Percentiles rank a stretch among this genome's conserved stretches.
Evolutionary conservation across 1,140 invertebrate genomes (phyloP).

Genomic region (Holotrichia oblita): DNA sequence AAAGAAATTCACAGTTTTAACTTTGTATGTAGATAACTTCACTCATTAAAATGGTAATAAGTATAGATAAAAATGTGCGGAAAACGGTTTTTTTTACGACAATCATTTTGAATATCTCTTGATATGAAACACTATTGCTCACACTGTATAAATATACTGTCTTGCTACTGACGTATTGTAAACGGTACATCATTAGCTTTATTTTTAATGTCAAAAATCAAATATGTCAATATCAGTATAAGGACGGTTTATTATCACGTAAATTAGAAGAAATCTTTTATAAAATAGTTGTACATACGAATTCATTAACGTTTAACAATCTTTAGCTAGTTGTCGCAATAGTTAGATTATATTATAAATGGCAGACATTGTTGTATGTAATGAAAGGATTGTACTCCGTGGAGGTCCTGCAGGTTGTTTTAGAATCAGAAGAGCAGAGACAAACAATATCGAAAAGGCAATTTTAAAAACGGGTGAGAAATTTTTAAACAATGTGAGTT

Average conservation of each 20-base stretch:
- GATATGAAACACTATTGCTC: too few species aligned
- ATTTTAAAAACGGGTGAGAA: constrained; percentile 33
- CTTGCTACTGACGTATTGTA: not conserved
- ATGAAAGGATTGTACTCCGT: not conserved
- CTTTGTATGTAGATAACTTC: too few species aligned
- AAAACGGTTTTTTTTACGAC: too few species aligned
- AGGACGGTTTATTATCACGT: not conserved
- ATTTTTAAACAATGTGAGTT: not conserved
- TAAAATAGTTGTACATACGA: not conserved
- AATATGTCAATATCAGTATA: not conserved
- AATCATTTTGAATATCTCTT: too few species aligned
- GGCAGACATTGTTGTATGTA: constrained; percentile 3
- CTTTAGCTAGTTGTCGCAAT: too few species aligned
- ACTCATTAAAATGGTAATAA: too few species aligned
- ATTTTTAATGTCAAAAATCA: not conserved
- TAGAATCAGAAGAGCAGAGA: not conserved
- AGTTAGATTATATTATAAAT: too few species aligned
- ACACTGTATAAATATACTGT: too few species aligned
- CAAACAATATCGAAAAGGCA: constrained; percentile 31
- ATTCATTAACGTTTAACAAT: not conserved
- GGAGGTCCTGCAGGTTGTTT: not conserved
- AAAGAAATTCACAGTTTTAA: too few species aligned
- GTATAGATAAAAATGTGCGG: too few species aligned
- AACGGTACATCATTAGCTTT: not conserved
- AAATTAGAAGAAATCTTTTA: not conserved